phyloP scores from a whole-genome alignment of 2,797 vertebrate species.

The Eurystomus glaucurus region DNA sequence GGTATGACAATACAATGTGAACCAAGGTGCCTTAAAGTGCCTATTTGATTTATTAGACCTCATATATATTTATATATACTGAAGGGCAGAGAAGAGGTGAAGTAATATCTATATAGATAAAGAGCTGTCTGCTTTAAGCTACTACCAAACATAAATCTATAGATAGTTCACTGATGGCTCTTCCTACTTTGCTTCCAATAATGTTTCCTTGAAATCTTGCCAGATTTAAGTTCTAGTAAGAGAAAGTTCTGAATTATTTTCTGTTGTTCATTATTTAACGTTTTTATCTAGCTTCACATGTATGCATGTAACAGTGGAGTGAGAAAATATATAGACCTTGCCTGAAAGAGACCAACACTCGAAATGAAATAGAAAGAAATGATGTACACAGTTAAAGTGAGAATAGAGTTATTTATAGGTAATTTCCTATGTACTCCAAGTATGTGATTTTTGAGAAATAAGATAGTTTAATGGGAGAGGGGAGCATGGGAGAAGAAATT shows the following conservation, averaged over 20 bases:
- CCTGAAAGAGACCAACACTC: background rate
- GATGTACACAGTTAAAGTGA: background rate
- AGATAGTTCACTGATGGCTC: background rate
- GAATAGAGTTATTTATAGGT: background rate
- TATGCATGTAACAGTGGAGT: background rate
- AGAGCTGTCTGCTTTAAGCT: background rate
- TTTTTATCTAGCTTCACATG: conserved; percentile 18
- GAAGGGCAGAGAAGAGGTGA: background rate
- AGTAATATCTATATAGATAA: background rate
- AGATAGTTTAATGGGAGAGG: background rate
- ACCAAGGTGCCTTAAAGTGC: background rate
- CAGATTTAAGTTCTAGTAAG: background rate
- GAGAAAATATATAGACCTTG: background rate
- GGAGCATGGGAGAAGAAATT: background rate
- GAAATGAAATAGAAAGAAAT: background rate
- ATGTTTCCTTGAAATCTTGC: conserved; percentile 24
- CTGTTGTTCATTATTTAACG: background rate
- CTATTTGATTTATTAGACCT: conserved; percentile 20
- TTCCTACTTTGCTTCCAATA: conserved; percentile 15
- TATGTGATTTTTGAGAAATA: background rate
- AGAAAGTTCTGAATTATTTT: background rate
- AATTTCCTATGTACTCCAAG: background rate
- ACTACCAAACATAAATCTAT: background rate
- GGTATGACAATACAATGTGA: background rate
- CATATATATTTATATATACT: background rate